Conservation (phyloP, 2,797 vertebrate genomes). For the Poeciliopsis infans region DNA sequence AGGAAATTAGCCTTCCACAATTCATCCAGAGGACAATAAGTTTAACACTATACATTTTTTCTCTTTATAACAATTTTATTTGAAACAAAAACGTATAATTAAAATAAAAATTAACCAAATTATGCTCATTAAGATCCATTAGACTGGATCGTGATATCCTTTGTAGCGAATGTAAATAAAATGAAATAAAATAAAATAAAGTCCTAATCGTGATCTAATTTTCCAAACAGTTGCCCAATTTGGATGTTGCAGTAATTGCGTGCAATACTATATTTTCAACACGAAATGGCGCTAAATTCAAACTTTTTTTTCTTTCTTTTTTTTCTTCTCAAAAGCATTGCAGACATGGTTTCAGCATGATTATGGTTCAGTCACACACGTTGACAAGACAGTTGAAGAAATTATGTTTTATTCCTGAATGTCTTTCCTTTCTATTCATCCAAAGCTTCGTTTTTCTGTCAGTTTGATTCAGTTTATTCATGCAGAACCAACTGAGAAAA, state of each 20-base stretch:
- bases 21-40: not conserved
- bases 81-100: not conserved
- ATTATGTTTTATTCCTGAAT: not conserved
- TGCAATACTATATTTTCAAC: not conserved
- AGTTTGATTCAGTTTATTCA: not conserved
- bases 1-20: not conserved
- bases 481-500: not conserved
- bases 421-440: not conserved
- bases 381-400: not conserved
- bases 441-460: not conserved
- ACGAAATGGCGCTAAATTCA: not conserved
- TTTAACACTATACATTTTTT: not conserved
- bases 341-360: not conserved
- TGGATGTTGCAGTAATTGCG: no score
- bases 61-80: not conserved
- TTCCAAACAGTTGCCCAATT: not conserved
- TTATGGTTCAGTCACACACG: not conserved
- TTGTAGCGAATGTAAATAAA: not conserved
- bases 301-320: no score
- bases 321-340: not conserved
- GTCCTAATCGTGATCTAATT: no score
- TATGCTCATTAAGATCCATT: not conserved
- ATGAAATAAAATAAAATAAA: not conserved
- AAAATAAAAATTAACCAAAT: not conserved
- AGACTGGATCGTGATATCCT: not conserved